Base-by-base conservation (phyloP, 1,140 invertebrate genomes). In the Magallana ariakensis region DNA sequence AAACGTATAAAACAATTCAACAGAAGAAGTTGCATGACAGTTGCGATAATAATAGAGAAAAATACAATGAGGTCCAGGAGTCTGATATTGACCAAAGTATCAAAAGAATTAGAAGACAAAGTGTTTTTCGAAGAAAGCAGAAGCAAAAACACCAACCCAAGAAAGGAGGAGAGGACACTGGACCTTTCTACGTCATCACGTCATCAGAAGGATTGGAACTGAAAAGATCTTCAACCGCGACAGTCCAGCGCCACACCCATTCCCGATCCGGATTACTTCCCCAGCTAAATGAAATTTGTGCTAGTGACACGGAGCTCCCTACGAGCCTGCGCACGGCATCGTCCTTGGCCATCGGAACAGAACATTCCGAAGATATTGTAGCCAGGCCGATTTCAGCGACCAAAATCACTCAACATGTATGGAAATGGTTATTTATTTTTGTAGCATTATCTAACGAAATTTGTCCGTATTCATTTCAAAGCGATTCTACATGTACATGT, bases 51-150 rank as follows among this genome's bases (percentile, higher is more conserved):
- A 10, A 15, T 70, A 54, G 0, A 11, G 62, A 80, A 70, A 70
- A 11, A 81, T 55, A 13, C 5, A 46, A 46, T 46, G 10, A 8
- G 13, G 66, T 22, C 58, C 15, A 58, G 19, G 7, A 56, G 19
- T 56, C 53, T 70, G 19, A 54, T 75, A 80, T 83, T 22, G 56
- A 54, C 82, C 33, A 85, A 58, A 16, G 56, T 19, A 15, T 54
- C 1, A 53, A n/a, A 46, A 75, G 22, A 11, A 19, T 75, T 13
- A 75, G 19, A 26, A 22, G 66, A 26, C 9, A 75, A 22, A 75
- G 66, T 75, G 19, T 26, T 13, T 75, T 33, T 75, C 66, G 66
- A 75, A 75, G 66, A 13, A 22, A 11, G 66, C 19, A 26, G 19
- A 75, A 75, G 66, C 22, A 75, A 75, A 33, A 33, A 9, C 1